Evolutionary conservation across 2,888 invertebrate species (phyloP).

Genomic region (Vannuccia rotundouncinata): DNA sequence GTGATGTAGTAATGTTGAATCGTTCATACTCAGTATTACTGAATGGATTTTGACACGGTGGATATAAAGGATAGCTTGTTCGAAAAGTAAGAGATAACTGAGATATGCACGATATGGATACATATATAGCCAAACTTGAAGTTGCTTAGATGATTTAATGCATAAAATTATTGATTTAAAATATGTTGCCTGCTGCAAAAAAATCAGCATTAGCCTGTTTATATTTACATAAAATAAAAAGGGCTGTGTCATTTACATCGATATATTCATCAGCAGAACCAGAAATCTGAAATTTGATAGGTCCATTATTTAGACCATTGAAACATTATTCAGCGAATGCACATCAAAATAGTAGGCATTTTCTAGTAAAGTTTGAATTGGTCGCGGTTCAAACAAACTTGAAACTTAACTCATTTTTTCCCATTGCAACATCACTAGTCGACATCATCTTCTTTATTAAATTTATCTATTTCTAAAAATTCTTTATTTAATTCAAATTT

Average conservation of each 20-base stretch:
- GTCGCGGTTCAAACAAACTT: not conserved
- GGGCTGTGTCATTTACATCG: not conserved
- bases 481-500: not conserved
- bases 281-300: not conserved
- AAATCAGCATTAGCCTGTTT: not conserved
- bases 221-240: not conserved
- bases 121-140: not conserved
- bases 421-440: no score
- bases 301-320: not conserved
- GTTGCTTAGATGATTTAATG: not conserved
- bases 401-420: no score
- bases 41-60: no score
- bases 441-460: not conserved
- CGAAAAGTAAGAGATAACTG: not conserved
- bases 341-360: not conserved
- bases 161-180: not conserved
- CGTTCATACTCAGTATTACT: no score
- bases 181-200: not conserved
- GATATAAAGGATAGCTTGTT: no score
- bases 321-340: not conserved
- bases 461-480: not conserved
- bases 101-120: not conserved
- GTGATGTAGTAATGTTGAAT: no score
- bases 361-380: not conserved
- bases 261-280: not conserved